Conservation (phyloP, 2,113 vertebrate species). For the Alectura lathami region DNA sequence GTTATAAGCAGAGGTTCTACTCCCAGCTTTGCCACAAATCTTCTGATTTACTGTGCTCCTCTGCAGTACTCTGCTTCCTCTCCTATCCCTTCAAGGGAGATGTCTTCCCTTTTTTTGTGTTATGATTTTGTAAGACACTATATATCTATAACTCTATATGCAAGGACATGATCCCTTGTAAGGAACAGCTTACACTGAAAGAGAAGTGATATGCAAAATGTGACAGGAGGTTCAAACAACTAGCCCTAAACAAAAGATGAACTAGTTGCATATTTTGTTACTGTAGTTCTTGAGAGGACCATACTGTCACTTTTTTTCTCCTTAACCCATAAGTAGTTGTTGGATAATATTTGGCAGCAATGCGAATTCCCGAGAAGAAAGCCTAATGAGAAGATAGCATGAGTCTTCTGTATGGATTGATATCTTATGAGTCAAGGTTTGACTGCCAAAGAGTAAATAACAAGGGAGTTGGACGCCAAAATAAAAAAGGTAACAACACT, state of each 20-base stretch:
- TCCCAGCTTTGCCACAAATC: not conserved
- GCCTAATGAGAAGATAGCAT: not conserved
- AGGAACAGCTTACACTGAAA: not conserved
- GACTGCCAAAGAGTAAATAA: not conserved
- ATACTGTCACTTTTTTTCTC: not conserved
- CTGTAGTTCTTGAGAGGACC: not conserved
- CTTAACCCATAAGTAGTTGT: not conserved
- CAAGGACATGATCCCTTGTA: not conserved
- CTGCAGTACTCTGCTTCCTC: not conserved
- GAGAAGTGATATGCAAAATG: not conserved
- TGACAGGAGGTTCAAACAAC: not conserved
- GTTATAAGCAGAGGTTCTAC: not conserved
- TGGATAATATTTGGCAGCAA: not conserved
- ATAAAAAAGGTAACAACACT: not conserved
- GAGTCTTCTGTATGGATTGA: not conserved
- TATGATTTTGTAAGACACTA: not conserved
- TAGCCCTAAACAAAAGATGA: not conserved
- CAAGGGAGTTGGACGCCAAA: not conserved
- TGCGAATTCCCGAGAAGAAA: not conserved
- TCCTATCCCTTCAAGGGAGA: not conserved
- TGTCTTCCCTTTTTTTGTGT: not conserved
- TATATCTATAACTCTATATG: not conserved
- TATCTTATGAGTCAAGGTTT: not conserved
- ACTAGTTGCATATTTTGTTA: not conserved
- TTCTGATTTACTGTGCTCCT: not conserved